These are phyloP conservation scores for Pyrrhia umbra DNA, from an alignment of 2,888 invertebrate species.

Conservation along the genomic window DNA sequence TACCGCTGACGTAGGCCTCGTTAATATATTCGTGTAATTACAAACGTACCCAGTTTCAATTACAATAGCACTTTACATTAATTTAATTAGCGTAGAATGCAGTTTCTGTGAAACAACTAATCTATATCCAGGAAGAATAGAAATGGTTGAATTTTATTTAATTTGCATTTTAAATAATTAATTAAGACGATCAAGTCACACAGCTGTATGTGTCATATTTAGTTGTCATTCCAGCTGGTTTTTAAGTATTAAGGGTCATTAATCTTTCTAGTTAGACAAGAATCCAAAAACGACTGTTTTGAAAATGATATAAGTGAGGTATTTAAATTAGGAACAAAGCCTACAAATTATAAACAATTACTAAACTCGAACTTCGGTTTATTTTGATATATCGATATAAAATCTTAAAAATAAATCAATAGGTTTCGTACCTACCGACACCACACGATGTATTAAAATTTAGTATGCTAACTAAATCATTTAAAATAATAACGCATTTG, in stretches of 20 bases:
- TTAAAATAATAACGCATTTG: neutral
- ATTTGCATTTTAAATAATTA: constrained; percentile 16
- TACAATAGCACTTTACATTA: constrained; percentile 24
- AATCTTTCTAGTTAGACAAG: constrained; percentile 3
- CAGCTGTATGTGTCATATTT: neutral
- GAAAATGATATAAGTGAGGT: no score
- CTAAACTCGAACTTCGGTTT: no score
- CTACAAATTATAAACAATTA: no score
- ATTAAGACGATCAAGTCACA: constrained; percentile 11
- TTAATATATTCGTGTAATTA: constrained; percentile 41
- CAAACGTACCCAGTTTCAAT: constrained; percentile 21
- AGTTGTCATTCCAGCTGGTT: neutral
- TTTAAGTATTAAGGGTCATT: neutral
- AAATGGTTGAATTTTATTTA: constrained; percentile 7
- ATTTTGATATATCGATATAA: no score
- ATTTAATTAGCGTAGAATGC: constrained; percentile 13
- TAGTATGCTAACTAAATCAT: neutral
- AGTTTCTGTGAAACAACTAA: constrained; percentile 11
- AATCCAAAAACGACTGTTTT: no score
- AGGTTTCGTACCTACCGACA: no score
- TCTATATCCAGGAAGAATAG: constrained; percentile 21
- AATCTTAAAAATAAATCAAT: no score
- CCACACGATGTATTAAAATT: no score
- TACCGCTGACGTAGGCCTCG: constrained; percentile 34
- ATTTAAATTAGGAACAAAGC: no score